phyloP scores from a whole-genome alignment of 1,140 invertebrate genomes.

The Bombus ignitus region DNA sequence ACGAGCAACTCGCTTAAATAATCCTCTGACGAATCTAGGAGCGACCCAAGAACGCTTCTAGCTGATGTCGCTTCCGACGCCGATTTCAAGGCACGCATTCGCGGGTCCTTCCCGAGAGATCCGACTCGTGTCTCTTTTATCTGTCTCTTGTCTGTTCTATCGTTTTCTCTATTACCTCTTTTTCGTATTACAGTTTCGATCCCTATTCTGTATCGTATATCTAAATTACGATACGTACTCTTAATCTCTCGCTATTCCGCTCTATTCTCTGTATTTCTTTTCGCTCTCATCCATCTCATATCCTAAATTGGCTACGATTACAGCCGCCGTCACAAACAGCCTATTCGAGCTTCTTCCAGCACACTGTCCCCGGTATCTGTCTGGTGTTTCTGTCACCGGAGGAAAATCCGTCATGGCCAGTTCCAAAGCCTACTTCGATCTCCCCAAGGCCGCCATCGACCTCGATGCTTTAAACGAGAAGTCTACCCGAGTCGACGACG shows the following conservation, averaged over 20 bases:
- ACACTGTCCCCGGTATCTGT: constrained; percentile 62
- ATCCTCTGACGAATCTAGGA: not conserved
- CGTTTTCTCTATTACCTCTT: too few relatives aligned
- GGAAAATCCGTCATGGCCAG: constrained; percentile 73
- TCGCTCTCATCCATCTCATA: not conserved
- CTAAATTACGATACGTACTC: too few relatives aligned
- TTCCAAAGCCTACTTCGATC: constrained; percentile 66
- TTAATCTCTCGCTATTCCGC: not conserved
- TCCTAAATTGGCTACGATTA: not conserved
- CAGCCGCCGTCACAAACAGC: constrained; percentile 44
- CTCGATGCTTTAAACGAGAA: constrained; percentile 49
- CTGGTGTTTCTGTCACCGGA: constrained; percentile 71
- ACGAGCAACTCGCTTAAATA: not conserved
- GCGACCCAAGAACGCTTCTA: not conserved
- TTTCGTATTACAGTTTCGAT: too few relatives aligned
- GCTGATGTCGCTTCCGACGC: not conserved
- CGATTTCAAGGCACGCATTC: not conserved
- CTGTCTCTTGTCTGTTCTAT: too few relatives aligned
- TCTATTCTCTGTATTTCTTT: not conserved
- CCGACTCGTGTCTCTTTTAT: not conserved
- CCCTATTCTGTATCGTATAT: too few relatives aligned
- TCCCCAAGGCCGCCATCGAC: constrained; percentile 28
- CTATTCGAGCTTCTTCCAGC: constrained; percentile 19
- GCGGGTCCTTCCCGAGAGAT: too few relatives aligned
- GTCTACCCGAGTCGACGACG: constrained; percentile 51